A percentile compares a stretch with the other conserved stretches of the same genome.
phyloP scores from a whole-genome alignment of 2,888 invertebrate species.

The Idaea dimidiata region DNA sequence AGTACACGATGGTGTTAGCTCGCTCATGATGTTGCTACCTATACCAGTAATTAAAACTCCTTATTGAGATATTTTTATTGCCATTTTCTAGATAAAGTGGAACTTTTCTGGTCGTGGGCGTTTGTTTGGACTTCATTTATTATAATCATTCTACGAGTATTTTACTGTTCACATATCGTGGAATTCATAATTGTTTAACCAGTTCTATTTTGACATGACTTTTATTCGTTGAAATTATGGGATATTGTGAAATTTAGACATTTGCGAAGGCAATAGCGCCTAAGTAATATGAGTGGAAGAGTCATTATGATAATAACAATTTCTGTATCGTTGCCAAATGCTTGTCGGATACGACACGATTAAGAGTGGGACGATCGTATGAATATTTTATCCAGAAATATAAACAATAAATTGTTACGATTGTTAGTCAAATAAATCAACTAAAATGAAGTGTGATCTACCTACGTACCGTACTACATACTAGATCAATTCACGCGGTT shows the following conservation, averaged over 20 bases:
- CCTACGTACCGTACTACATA: conserved; percentile 3
- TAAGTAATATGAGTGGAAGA: conserved; percentile 65
- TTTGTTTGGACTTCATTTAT: conserved; percentile 21
- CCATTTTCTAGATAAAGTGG: conserved; percentile 26
- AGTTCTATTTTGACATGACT: conserved; percentile 47
- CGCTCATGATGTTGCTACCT: conserved; percentile 66
- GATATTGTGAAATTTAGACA: conserved; percentile 61
- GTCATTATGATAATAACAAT: conserved; percentile 73
- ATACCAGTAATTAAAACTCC: conserved; percentile 69
- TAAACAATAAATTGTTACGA: conserved; percentile 50
- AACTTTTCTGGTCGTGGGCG: conserved; percentile 27
- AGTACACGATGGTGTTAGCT: conserved; percentile 66
- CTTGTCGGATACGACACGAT: conserved; percentile 49
- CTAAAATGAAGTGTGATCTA: conserved; percentile 26
- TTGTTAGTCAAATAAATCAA: conserved; percentile 51
- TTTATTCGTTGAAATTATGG: conserved; percentile 64
- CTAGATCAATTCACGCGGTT: conserved; percentile 14
- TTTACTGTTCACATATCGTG: conserved; percentile 31
- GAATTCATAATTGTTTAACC: conserved; percentile 49
- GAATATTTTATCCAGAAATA: conserved; percentile 57
- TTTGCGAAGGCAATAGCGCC: conserved; percentile 53
- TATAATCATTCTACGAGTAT: conserved; percentile 15
- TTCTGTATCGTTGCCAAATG: conserved; percentile 68
- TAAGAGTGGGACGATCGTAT: conserved; percentile 51
- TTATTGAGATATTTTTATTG: conserved; percentile 39